Evolutionary conservation across 2,888 invertebrate species (phyloP), one percentile per base, ranked within the genome.

Genomic region (Operophtera brumata): DNA sequence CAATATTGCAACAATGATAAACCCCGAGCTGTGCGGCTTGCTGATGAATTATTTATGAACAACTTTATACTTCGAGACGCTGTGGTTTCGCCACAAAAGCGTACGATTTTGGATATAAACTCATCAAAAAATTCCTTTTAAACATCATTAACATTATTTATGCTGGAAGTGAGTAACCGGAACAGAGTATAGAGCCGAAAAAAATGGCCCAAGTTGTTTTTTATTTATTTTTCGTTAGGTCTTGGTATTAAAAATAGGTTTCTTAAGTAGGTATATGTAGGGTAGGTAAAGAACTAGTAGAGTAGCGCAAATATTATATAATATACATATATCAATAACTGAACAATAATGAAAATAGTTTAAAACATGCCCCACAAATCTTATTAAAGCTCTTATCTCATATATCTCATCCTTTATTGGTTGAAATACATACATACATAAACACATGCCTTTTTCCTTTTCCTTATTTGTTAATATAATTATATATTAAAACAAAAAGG

Each of bases 141-240:
- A 79, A 73, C 71, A 59, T 69, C 77, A 85, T 87, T 85, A 82
- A 84, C 82, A 84, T 86, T 86, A 86, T 86, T 86, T 86, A 84
- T 80, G 80, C 76, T 14, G 48, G 11, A 36, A 54, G 43, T 37
- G 47, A 52, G 70, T 62, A 62, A 58, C 51, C 60, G 61, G 64
- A 61, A 7, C 36, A 47, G 39, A 40, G 55, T 56, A 40, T 37
- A 26, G 34, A 34, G 20, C 39, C 26, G 44, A 40, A 47, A 55
- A 28, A 40, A 26, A 26, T 26, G n/a, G n/a, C n/a, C 7, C 12
- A 36, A 7, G 14, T 8, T 12, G 8, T 13, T 36, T 13, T 36
- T 12, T 12, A 1, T 34, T 34, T 34, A 34, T 6, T 5, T 10
- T 7, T 7, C 1, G 7, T 6, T 9, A 30, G 30, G 2, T 30